Conservation (phyloP, 2,888 invertebrate species). For the Harpagoxenus sublaevis region DNA sequence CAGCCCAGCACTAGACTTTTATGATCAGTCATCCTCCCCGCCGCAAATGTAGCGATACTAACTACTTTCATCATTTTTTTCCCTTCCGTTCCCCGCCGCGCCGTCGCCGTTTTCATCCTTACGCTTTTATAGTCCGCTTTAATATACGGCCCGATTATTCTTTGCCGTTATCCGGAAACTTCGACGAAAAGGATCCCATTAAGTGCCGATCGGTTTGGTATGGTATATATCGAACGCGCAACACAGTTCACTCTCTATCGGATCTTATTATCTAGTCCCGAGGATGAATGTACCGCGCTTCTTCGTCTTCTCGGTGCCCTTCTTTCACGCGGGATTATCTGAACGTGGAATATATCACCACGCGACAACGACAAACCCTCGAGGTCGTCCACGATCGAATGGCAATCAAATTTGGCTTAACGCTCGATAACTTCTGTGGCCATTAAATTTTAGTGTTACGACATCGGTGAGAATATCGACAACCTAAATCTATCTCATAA, state of each 20-base stretch:
- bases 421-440: slow-evolving; percentile 25
- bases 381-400: neutral
- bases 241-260: slow-evolving; percentile 59
- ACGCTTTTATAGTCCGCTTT: slow-evolving; percentile 69
- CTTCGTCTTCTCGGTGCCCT: neutral
- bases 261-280: slow-evolving; percentile 61
- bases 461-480: slow-evolving; percentile 15
- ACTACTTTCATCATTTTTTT: slow-evolving; percentile 68
- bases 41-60: slow-evolving; percentile 76
- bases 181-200: slow-evolving; percentile 69
- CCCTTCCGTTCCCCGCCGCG: neutral
- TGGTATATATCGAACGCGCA: slow-evolving; percentile 48
- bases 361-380: slow-evolving; percentile 2
- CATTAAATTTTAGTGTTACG: slow-evolving; percentile 48
- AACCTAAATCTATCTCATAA: slow-evolving; percentile 13
- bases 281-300: slow-evolving; percentile 46
- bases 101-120: slow-evolving; percentile 7
- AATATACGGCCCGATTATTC: slow-evolving; percentile 76
- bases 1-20: slow-evolving; percentile 65
- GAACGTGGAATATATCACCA: slow-evolving; percentile 23
- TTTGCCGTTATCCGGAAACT: slow-evolving; percentile 70
- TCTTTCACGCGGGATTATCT: slow-evolving; percentile 23
- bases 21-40: slow-evolving; percentile 72
- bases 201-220: slow-evolving; percentile 53
- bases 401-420: slow-evolving; percentile 47